Evolutionary conservation across 1,140 invertebrate species (phyloP).

Genomic region (Leptopilina clavipes): DNA sequence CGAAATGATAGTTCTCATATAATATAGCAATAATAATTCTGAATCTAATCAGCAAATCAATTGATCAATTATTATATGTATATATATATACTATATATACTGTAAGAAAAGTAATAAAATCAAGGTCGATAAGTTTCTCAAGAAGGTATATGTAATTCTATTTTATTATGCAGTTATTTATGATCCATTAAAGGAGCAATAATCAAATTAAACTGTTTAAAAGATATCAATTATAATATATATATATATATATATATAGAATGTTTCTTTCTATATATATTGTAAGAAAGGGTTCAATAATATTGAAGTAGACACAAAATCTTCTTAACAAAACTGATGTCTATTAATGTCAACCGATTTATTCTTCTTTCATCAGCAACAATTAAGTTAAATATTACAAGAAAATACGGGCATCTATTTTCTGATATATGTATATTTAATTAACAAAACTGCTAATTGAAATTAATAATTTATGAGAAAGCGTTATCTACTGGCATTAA

Average conservation of each 20-base stretch:
- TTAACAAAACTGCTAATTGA: not conserved
- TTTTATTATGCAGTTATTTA: constrained; percentile 50
- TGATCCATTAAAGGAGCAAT: constrained; percentile 4
- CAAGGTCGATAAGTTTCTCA: constrained; percentile 35
- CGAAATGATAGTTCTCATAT: not conserved
- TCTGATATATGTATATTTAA: too few species aligned
- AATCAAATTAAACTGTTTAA: not conserved
- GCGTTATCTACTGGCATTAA: not conserved
- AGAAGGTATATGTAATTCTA: constrained; percentile 44
- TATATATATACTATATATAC: not conserved
- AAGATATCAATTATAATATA: not conserved
- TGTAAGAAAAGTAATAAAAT: constrained; percentile 13
- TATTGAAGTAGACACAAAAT: too few species aligned
- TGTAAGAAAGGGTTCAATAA: too few species aligned
- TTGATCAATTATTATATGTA: not conserved
- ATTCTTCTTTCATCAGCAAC: too few species aligned
- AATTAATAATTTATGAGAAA: constrained; percentile 4
- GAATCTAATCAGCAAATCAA: not conserved
- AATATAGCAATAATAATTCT: not conserved
- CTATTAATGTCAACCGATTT: too few species aligned
- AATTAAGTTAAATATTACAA: not conserved
- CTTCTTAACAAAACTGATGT: too few species aligned
- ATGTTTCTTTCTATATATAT: too few species aligned
- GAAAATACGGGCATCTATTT: not conserved
- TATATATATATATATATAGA: not conserved